These are phyloP conservation scores for Dolichotis patagonum DNA, from an alignment of 2,113 vertebrate genomes.

Conservation along the genomic window DNA sequence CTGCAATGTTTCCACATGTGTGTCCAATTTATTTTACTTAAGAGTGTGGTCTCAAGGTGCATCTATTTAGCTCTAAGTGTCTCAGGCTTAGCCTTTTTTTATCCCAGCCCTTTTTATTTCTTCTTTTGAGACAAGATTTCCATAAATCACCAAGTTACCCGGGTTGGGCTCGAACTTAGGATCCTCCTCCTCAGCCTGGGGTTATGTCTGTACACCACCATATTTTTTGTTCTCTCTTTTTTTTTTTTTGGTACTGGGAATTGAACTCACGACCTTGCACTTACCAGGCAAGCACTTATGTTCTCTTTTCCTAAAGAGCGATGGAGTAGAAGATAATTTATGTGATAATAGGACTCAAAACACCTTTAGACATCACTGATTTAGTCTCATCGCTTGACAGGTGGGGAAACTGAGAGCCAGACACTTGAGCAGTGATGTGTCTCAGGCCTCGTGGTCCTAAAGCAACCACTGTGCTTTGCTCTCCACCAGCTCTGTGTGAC, in stretches of 20 bases:
- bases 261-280: too few relatives aligned
- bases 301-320: background rate
- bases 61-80: background rate
- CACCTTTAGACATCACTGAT: background rate
- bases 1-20: background rate
- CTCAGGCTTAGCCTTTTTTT: background rate
- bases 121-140: background rate
- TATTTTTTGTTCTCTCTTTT: conserved; percentile 28
- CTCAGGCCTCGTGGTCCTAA: background rate
- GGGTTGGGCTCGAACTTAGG: background rate
- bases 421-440: background rate
- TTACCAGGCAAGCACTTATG: too few relatives aligned
- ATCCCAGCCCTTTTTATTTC: background rate
- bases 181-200: background rate
- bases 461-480: fast-evolving
- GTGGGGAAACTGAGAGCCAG: background rate
- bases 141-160: background rate
- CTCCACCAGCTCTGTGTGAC: too few relatives aligned
- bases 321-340: background rate
- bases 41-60: background rate
- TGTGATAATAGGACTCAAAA: background rate
- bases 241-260: too few relatives aligned
- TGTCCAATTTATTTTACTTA: background rate
- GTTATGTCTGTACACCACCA: background rate
- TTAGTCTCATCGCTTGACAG: background rate